Conservation (phyloP, 1,140 invertebrate genomes). For the Lithobius niger region DNA sequence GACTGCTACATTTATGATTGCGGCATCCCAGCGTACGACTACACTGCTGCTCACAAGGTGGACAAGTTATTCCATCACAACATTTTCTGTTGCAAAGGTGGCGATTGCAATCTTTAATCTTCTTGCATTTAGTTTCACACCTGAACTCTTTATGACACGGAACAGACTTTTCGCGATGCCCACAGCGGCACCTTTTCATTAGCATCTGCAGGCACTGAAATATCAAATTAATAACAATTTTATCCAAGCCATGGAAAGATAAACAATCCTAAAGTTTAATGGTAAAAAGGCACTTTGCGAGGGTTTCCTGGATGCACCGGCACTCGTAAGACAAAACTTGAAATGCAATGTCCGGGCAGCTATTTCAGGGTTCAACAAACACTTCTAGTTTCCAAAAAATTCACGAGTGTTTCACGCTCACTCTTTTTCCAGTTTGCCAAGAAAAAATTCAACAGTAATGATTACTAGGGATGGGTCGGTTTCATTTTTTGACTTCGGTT, state of each 20-base stretch:
- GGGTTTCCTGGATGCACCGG: too few relatives aligned
- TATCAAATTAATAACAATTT: conserved; percentile 10
- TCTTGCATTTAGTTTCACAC: conserved; percentile 80
- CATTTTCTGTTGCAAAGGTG: conserved; percentile 84
- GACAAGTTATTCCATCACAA: conserved; percentile 68
- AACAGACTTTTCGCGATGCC: conserved; percentile 60
- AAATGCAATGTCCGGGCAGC: too few relatives aligned
- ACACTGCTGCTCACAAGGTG: conserved; percentile 76
- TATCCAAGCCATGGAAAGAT: neutral
- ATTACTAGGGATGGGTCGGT: too few relatives aligned
- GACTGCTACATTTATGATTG: conserved; percentile 73
- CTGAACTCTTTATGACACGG: conserved; percentile 75
- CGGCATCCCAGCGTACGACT: conserved; percentile 65
- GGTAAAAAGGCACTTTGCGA: too few relatives aligned
- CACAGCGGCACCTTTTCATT: conserved; percentile 68
- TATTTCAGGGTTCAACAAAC: too few relatives aligned
- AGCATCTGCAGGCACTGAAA: conserved; percentile 57
- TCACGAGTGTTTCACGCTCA: too few relatives aligned
- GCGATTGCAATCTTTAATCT: conserved; percentile 61
- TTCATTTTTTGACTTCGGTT: too few relatives aligned
- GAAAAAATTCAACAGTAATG: too few relatives aligned
- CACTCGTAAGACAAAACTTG: too few relatives aligned
- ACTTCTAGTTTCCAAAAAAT: too few relatives aligned
- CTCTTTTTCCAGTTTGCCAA: too few relatives aligned
- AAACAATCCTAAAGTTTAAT: neutral